These are phyloP conservation scores for Protosalanx chinensis DNA, from an alignment of 2,797 vertebrate genomes.

Conservation along the genomic window DNA sequence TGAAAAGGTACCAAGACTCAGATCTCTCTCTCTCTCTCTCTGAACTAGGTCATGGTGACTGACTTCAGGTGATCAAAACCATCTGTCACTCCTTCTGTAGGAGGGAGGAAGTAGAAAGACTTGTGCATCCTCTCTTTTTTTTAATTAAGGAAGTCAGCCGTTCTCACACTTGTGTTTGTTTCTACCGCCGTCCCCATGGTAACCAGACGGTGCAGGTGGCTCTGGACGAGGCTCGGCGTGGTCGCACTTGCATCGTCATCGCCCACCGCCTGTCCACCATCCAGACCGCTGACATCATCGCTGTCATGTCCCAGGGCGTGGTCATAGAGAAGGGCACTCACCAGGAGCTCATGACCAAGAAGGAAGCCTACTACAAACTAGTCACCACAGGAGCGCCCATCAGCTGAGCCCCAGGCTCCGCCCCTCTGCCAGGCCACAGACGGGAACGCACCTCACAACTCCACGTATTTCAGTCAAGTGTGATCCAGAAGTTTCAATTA, in stretches of 20 bases:
- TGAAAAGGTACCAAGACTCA: slow-evolving; percentile 80
- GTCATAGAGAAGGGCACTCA: slow-evolving; percentile 77
- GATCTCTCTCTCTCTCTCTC: neutral
- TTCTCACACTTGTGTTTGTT: neutral
- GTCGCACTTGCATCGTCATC: slow-evolving; percentile 80
- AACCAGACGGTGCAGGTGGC: slow-evolving; percentile 77
- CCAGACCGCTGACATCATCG: slow-evolving; percentile 71
- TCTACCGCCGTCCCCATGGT: slow-evolving; percentile 8
- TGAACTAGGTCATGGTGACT: no score
- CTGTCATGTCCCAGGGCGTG: slow-evolving; percentile 76
- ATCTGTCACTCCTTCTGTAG: no score
- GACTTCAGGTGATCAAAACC: no score
- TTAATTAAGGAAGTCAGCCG: neutral
- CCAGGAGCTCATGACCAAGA: slow-evolving; percentile 72
- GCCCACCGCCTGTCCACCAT: slow-evolving; percentile 82
- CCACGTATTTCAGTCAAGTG: neutral
- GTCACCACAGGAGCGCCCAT: slow-evolving; percentile 79
- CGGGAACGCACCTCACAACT: neutral
- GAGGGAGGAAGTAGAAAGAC: neutral
- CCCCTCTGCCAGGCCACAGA: no score
- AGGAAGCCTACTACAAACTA: slow-evolving; percentile 76
- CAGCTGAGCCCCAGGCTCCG: slow-evolving; percentile 55
- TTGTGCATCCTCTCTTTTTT: neutral
- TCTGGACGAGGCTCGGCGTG: slow-evolving; percentile 76
- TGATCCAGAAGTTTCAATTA: neutral